Percentiles rank a stretch among this genome's conserved stretches.
Evolutionary conservation across 2,888 invertebrate species (phyloP).

Genomic region (Noctua pronuba): DNA sequence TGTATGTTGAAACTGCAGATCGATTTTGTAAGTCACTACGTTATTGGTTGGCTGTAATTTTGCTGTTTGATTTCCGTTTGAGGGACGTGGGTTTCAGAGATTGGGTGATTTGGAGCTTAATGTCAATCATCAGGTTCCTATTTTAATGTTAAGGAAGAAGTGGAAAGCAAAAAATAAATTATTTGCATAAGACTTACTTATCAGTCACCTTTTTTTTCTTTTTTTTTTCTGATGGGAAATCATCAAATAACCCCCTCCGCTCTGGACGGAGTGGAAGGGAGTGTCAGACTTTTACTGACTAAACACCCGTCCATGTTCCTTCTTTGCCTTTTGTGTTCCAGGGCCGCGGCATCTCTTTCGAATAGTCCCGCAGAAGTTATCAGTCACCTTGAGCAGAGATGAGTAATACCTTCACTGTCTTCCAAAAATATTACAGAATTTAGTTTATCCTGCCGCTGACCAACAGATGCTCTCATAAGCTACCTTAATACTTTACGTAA

Average conservation of each 20-base stretch:
- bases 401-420: too few relatives aligned
- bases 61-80: conserved; percentile 39
- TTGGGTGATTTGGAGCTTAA: background rate
- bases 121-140: too few relatives aligned
- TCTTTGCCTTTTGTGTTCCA: too few relatives aligned
- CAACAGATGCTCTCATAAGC: background rate
- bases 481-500: background rate
- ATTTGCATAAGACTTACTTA: background rate
- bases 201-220: background rate
- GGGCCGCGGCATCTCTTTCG: too few relatives aligned
- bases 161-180: background rate
- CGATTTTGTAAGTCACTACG: conserved; percentile 56
- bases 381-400: background rate
- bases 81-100: conserved; percentile 29
- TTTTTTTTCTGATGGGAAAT: too few relatives aligned
- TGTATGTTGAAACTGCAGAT: conserved; percentile 65
- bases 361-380: too few relatives aligned
- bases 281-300: too few relatives aligned
- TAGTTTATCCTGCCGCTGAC: background rate
- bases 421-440: too few relatives aligned
- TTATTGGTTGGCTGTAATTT: conserved; percentile 51
- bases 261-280: too few relatives aligned
- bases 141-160: background rate
- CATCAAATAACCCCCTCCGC: too few relatives aligned
- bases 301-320: too few relatives aligned